Base-by-base conservation (phyloP, 2,888 invertebrate genomes). In the Urechis unicinctus region DNA sequence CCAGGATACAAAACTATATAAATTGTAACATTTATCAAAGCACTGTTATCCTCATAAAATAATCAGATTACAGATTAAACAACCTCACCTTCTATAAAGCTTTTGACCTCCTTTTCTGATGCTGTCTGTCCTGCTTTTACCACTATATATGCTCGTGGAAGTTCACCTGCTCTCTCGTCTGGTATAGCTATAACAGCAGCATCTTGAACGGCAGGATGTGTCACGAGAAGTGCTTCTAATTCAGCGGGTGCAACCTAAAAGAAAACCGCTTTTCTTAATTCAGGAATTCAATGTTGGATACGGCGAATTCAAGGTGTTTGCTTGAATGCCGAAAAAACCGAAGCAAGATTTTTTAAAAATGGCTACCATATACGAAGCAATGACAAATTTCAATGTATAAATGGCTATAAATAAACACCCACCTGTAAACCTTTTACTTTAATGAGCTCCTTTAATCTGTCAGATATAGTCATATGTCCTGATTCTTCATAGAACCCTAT, bases 211-310 rank as follows among this genome's bases (percentile, higher is more conserved):
- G 83, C 83, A 0, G 83, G 80, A 79, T 88, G 85, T 41, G 84
- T 84, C 52, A 90, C 78, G 42, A 93, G 75, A 50, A 92, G 69
- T 21, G 85, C 86, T 78, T 94, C 93, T 42, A 94, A 78, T 79
- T 93, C 92, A 1, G 91, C 91, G 1, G 92, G 92, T 0, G 91
- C 85, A 5, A 93, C 88, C 83, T 89, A 88, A n/a, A n/a, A n/a
- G n/a, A n/a, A n/a, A n/a, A 6, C 24, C n/a, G 13, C 62, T 0
- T 91, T 91, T 22, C 17, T 17, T n/a, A n/a, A n/a, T n/a, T n/a
- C n/a, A n/a, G n/a, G n/a, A n/a, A n/a, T n/a, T n/a, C n/a, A n/a
- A n/a, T n/a, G n/a, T n/a, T n/a, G n/a, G n/a, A n/a, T n/a, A n/a
- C n/a, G n/a, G n/a, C n/a, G n/a, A n/a, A n/a, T n/a, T n/a, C n/a